phyloP scores from a whole-genome alignment of 2,888 invertebrate genomes.

The Thelaira solivaga region DNA sequence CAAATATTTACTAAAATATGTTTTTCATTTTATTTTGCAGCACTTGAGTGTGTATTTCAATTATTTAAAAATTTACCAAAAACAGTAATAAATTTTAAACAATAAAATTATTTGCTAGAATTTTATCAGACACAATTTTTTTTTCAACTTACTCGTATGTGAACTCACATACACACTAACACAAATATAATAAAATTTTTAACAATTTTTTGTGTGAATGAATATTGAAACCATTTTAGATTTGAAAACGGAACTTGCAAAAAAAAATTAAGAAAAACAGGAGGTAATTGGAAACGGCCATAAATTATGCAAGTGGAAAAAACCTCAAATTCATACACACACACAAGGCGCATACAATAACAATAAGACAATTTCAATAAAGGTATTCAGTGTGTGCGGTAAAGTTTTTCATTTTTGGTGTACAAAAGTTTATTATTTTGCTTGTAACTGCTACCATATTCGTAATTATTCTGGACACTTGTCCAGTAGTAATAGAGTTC shows the following conservation, averaged over 20 bases:
- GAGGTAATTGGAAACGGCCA: conserved; percentile 52
- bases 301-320: conserved; percentile 39
- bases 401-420: no score
- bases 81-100: conserved; percentile 44
- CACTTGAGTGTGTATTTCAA: background rate
- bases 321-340: no score
- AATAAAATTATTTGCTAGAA: conserved; percentile 42
- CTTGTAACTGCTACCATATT: no score
- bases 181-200: no score
- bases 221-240: background rate
- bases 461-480: no score
- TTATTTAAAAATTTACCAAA: conserved; percentile 7
- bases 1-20: no score
- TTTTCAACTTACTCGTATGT: no score
- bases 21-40: no score
- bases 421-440: no score
- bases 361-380: background rate
- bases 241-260: background rate
- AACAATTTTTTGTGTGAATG: background rate
- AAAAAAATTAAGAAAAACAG: background rate
- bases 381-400: no score
- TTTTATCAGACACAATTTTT: conserved; percentile 31
- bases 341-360: background rate
- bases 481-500: no score
- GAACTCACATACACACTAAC: no score